Base-by-base conservation (phyloP, 1,140 invertebrate genomes). In the Temnothorax curvispinosus region DNA sequence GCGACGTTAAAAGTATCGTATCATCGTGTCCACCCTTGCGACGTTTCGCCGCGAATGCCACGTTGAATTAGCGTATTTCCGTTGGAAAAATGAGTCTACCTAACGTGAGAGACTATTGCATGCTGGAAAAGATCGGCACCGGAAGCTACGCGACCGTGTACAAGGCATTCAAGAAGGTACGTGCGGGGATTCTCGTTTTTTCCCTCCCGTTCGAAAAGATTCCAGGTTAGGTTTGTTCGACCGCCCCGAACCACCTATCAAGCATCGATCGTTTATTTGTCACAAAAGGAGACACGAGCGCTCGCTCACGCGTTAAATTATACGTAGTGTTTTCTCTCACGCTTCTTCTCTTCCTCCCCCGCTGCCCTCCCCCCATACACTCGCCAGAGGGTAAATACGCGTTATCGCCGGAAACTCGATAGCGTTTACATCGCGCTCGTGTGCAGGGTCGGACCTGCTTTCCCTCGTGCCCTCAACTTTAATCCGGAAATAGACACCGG, bases 61-160 rank as follows among this genome's bases (percentile, higher is more conserved):
- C n/a, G 60, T 58, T 78, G 64, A 87, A 65, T 21, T 72, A 52
- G 1, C 8, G 27, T n/a, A 65, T 47, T 72, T 82, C n/a, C 50
- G 7, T 27, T n/a, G 18, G 27, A 72, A 88, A 88, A 85, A 94
- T 94, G 94, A 92, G 32, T 91, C 89, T 96, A 67, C 97, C 97
- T 21, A 96, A 95, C 27, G 95, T 97, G 65, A 97, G 96, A 60
- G 97, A 97, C 81, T 98, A 97, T 92, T 96, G 96, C 18, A 95
- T 97, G 78, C 95, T 97, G 8, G 97, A 98, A 91, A 98, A 97
- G 95, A 96, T 99, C 13, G 98, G 98, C 4, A 96, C 96, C n/a
- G 98, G 98, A n/a, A 98, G 97, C 87, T 99, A 98, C 95, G 97
- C 98, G 0, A 97, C 97, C 0, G 98, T 99, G 0, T 98, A 98